Conservation (phyloP, 2,797 vertebrate genomes). For the Champsocephalus gunnari region DNA sequence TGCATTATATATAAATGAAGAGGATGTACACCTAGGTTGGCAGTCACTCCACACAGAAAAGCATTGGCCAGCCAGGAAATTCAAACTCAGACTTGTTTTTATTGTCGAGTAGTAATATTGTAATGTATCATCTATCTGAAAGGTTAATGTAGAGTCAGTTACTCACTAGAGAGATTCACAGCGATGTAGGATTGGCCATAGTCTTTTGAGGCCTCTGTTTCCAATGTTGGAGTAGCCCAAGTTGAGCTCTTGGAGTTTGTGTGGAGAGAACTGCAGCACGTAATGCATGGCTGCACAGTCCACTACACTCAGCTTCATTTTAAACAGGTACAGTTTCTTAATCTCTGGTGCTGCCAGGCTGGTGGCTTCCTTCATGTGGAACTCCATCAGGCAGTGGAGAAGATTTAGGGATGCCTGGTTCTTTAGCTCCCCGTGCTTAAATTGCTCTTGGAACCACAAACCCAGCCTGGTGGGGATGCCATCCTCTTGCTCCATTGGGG, state of each 20-base stretch:
- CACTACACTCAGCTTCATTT: slow-evolving; percentile 79
- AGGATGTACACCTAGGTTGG: not conserved
- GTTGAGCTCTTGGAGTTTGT: slow-evolving; percentile 77
- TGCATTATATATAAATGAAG: not conserved
- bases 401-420: slow-evolving; percentile 77
- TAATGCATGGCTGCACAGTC: slow-evolving; percentile 81
- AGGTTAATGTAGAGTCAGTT: not conserved
- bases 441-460: slow-evolving; percentile 75
- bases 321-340: slow-evolving; percentile 77
- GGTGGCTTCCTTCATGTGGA: slow-evolving; percentile 69
- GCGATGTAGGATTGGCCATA: slow-evolving; percentile 77
- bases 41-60: not conserved
- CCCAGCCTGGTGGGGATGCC: slow-evolving; percentile 56
- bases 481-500: slow-evolving; percentile 20
- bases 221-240: slow-evolving; percentile 83
- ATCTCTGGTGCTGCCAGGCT: slow-evolving; percentile 71
- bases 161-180: slow-evolving; percentile 83
- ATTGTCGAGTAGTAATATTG: not conserved
- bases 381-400: slow-evolving; percentile 81
- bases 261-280: slow-evolving; percentile 75
- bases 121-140: not conserved
- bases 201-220: slow-evolving; percentile 70
- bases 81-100: not conserved
- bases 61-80: not conserved
- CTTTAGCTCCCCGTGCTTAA: slow-evolving; percentile 61